Conservation (phyloP, 1,140 invertebrate species). For the Eubasilissa regina region DNA sequence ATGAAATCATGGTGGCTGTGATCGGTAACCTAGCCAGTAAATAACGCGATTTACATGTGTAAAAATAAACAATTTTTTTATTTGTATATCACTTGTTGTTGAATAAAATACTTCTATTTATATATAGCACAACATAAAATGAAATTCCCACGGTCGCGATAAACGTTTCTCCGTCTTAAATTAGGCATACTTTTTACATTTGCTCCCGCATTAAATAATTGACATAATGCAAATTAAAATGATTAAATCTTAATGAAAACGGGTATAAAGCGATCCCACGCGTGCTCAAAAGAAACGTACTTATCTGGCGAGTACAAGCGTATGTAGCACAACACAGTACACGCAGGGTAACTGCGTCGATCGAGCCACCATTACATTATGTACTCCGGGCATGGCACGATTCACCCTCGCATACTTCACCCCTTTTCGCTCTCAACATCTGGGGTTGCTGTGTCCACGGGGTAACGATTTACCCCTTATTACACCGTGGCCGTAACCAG, state of each 20-base stretch:
- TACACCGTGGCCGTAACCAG: constrained; percentile 19
- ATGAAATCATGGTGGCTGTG: too few relatives aligned
- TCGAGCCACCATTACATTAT: constrained; percentile 16
- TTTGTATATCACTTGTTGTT: too few relatives aligned
- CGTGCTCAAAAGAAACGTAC: not conserved
- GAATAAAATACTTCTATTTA: too few relatives aligned
- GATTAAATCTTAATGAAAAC: constrained; percentile 26
- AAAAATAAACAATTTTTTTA: too few relatives aligned
- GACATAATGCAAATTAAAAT: constrained; percentile 15
- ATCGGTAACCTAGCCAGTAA: too few relatives aligned
- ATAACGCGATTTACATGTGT: too few relatives aligned
- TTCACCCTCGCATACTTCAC: constrained; percentile 12
- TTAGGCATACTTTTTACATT: not conserved
- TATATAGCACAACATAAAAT: not conserved
- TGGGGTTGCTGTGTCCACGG: constrained; percentile 38
- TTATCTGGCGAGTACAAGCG: not conserved
- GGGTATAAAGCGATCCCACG: not conserved
- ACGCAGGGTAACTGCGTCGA: not conserved
- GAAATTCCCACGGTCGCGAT: not conserved
- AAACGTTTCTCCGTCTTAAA: too few relatives aligned
- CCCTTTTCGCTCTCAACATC: constrained; percentile 44
- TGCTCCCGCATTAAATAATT: not conserved
- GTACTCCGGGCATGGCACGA: not conserved
- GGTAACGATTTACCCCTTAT: constrained; percentile 52
- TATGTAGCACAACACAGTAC: not conserved